Conservation (phyloP, 2,113 vertebrate genomes). For the Vombatus ursinus region DNA sequence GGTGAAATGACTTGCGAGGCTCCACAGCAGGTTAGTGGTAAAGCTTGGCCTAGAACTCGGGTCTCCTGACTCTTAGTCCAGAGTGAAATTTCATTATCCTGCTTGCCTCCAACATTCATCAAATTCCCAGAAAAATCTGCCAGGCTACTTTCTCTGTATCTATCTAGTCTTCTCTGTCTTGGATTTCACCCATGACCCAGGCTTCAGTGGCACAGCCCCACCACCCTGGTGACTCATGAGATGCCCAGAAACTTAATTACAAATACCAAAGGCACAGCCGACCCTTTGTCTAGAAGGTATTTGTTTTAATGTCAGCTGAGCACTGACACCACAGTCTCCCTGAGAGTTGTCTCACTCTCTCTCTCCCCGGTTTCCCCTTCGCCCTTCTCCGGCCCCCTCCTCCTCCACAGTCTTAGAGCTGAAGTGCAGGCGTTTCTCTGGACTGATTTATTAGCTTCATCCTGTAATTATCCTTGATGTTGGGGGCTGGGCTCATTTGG, state of each 20-base stretch:
- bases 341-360: background rate
- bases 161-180: background rate
- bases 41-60: background rate
- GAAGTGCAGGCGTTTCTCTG: slow-evolving; percentile 30
- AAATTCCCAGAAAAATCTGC: background rate
- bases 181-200: background rate
- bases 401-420: background rate
- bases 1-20: background rate
- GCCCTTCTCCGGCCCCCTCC: background rate
- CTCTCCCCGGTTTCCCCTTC: slow-evolving; percentile 20
- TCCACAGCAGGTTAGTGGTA: too few species aligned
- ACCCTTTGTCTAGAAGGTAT: background rate
- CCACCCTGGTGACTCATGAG: background rate
- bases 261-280: slow-evolving; percentile 21
- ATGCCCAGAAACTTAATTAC: background rate
- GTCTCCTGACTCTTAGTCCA: background rate
- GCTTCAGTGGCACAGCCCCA: background rate
- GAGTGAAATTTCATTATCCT: background rate
- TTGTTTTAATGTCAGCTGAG: background rate
- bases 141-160: background rate
- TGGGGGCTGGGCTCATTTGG: slow-evolving; percentile 55
- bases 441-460: slow-evolving; percentile 63
- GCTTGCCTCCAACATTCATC: background rate
- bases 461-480: slow-evolving; percentile 67
- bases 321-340: slow-evolving; percentile 39